Base-by-base conservation (phyloP, 1,140 invertebrate species). In the Hyles vespertilio region DNA sequence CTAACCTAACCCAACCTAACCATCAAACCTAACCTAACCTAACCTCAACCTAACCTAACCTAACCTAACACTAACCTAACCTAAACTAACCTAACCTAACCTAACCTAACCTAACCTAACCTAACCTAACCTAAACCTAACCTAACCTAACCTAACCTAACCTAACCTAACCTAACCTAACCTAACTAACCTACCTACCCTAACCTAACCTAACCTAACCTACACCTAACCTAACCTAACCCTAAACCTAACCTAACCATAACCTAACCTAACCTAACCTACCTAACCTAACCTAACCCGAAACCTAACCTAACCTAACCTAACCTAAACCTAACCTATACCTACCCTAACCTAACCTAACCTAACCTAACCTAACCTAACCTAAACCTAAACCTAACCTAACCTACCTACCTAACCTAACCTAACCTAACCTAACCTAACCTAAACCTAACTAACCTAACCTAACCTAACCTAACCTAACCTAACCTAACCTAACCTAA, bases 61-160 rank as follows among this genome's bases (percentile, higher is more conserved):
- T 47, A 47, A 47, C 46, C 46, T 47, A 47, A 47, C 57, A 4
- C 61, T 53, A 58, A 64, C 55, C 64, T 54, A 58, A 63, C 55
- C 64, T 57, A 70, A 59, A 53, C 63, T 59, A 67, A 58, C 61
- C 61, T 61, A 63, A 55, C 64, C 64, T 47, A 58, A 63, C 59
- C 64, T 54, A 59, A 47, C 61, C 50, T 60, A 62, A 58, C 61
- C 54, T 52, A 47, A 63, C 56, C 56, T 55, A 63, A 47, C 56
- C 56, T 50, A 63, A 63, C 61, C 61, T 59, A 58, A 63, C 61
- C 61, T 55, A n/a, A 63, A 63, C 61, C 61, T 58, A 63, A 63
- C 56, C 56, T 59, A 63, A 63, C 56, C 44, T 48, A 61, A 56
- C 53, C 59, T 61, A 61, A 61, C 59, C 54, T 46, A 61, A 56